Evolutionary conservation across 2,797 vertebrate genomes (phyloP).

Genomic region (Enteromius radiatus): DNA sequence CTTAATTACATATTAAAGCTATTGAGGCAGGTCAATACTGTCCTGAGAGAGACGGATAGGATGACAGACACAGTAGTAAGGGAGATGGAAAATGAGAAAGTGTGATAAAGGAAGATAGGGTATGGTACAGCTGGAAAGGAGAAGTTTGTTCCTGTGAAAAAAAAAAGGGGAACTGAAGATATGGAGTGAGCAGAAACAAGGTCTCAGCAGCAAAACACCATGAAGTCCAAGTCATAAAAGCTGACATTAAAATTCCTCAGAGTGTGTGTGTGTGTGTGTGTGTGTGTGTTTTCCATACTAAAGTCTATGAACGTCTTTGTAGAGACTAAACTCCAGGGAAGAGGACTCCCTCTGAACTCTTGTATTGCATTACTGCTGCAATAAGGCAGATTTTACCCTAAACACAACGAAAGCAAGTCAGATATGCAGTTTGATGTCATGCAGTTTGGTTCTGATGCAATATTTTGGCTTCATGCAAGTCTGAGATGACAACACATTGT

Average conservation of each 20-base stretch:
- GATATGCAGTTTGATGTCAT: not conserved
- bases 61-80: not conserved
- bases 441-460: not conserved
- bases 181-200: conserved; percentile 16
- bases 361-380: not conserved
- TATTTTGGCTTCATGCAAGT: not conserved
- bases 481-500: not conserved
- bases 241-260: conserved; percentile 54
- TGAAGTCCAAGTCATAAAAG: conserved; percentile 46
- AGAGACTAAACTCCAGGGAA: not conserved
- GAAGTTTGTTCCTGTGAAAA: not conserved
- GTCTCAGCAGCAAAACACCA: conserved; percentile 21
- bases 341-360: conserved; percentile 13
- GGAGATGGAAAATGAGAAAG: not conserved
- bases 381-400: not conserved
- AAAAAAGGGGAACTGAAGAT: conserved; percentile 6
- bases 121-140: not conserved
- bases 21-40: not conserved
- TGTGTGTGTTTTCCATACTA: conserved; percentile 9
- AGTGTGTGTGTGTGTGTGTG: not conserved
- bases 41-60: not conserved
- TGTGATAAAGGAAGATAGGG: not conserved
- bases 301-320: conserved; percentile 13
- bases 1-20: conserved; percentile 27
- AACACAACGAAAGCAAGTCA: not conserved